A percentile compares a stretch with the other conserved stretches of the same genome.
Evolutionary conservation across 2,888 invertebrate genomes (phyloP).

Genomic region (Orthosia incerta): DNA sequence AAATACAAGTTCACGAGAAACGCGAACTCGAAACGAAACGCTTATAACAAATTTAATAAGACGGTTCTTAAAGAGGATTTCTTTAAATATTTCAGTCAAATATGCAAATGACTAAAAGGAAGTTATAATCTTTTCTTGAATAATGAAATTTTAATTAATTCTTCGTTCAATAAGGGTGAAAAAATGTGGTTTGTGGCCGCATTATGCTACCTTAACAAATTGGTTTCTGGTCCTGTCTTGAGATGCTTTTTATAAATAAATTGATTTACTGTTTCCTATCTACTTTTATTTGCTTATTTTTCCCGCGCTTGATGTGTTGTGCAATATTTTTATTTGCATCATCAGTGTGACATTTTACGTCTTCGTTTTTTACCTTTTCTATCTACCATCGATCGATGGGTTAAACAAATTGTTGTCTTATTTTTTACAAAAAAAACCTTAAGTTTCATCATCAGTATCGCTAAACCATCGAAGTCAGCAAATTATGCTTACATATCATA

Average conservation of each 20-base stretch:
- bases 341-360: neutral
- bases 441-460: neutral
- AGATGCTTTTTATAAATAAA: conserved; percentile 49
- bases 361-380: neutral
- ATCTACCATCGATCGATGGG: neutral
- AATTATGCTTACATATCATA: neutral
- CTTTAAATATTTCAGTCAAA: conserved; percentile 84
- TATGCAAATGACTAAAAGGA: conserved; percentile 85
- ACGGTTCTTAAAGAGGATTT: conserved; percentile 80
- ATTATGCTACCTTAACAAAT: conserved; percentile 66
- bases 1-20: conserved; percentile 77
- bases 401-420: neutral
- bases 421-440: neutral
- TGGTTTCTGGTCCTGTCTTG: conserved; percentile 45
- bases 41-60: conserved; percentile 86
- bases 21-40: conserved; percentile 74
- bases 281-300: conserved; percentile 26
- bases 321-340: conserved; percentile 13
- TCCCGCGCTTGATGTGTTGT: neutral
- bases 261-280: conserved; percentile 34
- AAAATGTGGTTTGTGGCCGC: conserved; percentile 65
- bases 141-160: conserved; percentile 86
- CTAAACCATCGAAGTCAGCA: neutral
- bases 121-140: conserved; percentile 85
- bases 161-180: conserved; percentile 74